A percentile compares a stretch with the other conserved stretches of the same genome.
phyloP scores from a whole-genome alignment of 1,140 invertebrate genomes.

The Choristoneura fumiferana region DNA sequence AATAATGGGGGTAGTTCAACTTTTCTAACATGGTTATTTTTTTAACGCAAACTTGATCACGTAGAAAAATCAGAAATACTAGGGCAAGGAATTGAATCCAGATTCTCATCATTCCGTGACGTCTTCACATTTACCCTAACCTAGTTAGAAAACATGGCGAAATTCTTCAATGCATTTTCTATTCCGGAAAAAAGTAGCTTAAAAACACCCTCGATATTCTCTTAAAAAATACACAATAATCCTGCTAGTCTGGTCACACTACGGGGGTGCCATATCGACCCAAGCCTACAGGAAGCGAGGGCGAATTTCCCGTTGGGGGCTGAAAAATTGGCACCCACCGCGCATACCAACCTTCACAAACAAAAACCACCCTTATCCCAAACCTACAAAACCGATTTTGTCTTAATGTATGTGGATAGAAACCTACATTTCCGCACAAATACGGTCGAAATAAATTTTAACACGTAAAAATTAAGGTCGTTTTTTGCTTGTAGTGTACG shows the following conservation, averaged over 20 bases:
- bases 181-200: too few relatives aligned
- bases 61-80: too few relatives aligned
- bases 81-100: too few relatives aligned
- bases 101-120: too few relatives aligned
- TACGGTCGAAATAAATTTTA: slow-evolving; percentile 36
- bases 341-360: slow-evolving; percentile 45
- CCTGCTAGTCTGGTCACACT: slow-evolving; percentile 25
- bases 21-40: too few relatives aligned
- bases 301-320: slow-evolving; percentile 54
- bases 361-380: slow-evolving; percentile 43
- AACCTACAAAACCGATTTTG: slow-evolving; percentile 8
- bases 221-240: too few relatives aligned
- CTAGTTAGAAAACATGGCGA: too few relatives aligned
- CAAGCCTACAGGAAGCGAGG: slow-evolving; percentile 65
- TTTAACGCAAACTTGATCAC: too few relatives aligned
- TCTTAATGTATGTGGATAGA: neutral
- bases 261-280: slow-evolving; percentile 64
- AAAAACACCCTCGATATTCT: too few relatives aligned
- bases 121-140: too few relatives aligned
- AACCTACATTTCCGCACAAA: neutral
- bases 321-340: slow-evolving; percentile 73
- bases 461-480: slow-evolving; percentile 33
- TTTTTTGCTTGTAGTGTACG: slow-evolving; percentile 27
- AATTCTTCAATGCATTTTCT: too few relatives aligned
- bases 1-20: too few relatives aligned